phyloP scores from a whole-genome alignment of 2,888 invertebrate species.

The Abrostola triplasia region DNA sequence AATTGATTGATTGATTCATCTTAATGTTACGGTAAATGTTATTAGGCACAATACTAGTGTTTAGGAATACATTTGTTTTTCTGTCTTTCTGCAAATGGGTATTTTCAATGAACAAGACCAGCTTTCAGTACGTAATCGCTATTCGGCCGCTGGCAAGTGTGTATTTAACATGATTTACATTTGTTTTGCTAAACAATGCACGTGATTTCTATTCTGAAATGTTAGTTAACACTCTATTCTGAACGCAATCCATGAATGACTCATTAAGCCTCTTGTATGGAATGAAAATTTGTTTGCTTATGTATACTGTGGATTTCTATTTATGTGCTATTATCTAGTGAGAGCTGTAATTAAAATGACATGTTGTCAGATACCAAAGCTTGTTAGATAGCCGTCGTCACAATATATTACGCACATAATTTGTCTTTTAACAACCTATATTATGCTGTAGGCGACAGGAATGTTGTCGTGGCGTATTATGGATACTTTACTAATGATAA shows the following conservation, averaged over 20 bases:
- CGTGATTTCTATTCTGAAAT: constrained; percentile 14
- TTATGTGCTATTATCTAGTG: not conserved
- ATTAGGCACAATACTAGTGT: too few species aligned
- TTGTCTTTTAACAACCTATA: constrained; percentile 11
- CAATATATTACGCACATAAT: constrained; percentile 6
- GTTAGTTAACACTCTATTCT: constrained; percentile 4
- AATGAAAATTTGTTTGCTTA: constrained; percentile 13
- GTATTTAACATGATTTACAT: constrained; percentile 1
- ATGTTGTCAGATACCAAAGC: not conserved
- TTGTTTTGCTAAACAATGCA: constrained; percentile 14
- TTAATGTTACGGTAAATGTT: too few species aligned
- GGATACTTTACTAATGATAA: constrained; percentile 23
- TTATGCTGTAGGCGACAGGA: constrained; percentile 8
- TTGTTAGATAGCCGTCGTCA: constrained; percentile 7
- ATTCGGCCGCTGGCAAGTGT: not conserved
- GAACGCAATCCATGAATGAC: constrained; percentile 23
- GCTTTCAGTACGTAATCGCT: not conserved
- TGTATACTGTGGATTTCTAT: constrained; percentile 6
- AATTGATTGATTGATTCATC: too few species aligned
- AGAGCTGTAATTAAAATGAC: constrained; percentile 1
- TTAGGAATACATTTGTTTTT: too few species aligned
- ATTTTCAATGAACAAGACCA: not conserved
- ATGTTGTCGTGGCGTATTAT: constrained; percentile 4
- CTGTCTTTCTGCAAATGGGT: not conserved
- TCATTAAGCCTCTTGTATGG: constrained; percentile 21